Evolutionary conservation across 2,113 vertebrate species (phyloP).

Genomic region (Ovibos moschatus): DNA sequence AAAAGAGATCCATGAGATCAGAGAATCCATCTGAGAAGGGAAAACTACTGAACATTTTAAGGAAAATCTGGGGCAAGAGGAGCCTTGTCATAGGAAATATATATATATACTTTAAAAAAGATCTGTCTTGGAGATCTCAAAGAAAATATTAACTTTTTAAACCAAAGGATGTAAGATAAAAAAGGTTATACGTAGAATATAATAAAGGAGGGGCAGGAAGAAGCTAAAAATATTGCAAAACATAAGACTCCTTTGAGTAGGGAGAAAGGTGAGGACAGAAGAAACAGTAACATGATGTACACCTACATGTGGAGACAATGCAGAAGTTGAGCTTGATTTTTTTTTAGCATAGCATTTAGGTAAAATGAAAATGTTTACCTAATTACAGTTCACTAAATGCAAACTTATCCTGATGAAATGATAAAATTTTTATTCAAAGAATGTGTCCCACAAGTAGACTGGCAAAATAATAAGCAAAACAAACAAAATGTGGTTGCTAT

Average conservation of each 20-base stretch:
- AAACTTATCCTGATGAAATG: neutral
- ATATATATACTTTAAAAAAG: neutral
- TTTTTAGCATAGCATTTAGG: neutral
- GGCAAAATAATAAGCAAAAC: neutral
- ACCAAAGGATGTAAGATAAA: neutral
- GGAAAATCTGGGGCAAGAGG: neutral
- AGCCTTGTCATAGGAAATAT: neutral
- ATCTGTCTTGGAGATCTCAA: neutral
- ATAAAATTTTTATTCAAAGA: neutral
- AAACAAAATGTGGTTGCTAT: neutral
- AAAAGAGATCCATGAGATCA: neutral
- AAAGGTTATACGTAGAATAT: neutral
- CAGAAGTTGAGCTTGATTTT: neutral
- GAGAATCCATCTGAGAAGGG: neutral
- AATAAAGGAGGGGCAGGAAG: neutral
- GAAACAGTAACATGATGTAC: neutral
- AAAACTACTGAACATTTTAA: neutral
- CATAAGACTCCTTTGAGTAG: neutral
- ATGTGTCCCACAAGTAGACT: neutral
- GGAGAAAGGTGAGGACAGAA: neutral
- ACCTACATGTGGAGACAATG: neutral
- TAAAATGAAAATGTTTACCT: neutral
- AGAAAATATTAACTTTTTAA: neutral
- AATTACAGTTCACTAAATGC: neutral
- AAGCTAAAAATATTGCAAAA: neutral